Evolutionary conservation across 2,113 vertebrate genomes (phyloP), one percentile per base, ranked within the genome.

Genomic region (Panthera tigris): DNA sequence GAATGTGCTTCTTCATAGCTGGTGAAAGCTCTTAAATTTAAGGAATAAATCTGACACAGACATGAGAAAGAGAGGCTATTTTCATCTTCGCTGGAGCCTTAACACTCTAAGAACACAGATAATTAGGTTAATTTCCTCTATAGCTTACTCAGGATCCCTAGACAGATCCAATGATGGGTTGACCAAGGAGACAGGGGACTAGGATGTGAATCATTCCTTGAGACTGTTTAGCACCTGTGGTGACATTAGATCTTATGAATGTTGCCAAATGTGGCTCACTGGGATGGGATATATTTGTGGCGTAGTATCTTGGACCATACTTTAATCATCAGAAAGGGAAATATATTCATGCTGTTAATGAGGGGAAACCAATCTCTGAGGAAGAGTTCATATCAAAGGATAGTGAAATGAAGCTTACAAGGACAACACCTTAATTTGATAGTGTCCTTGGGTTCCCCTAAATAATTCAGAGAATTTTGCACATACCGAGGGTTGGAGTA

Each of bases 51-150:
- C 33, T 97, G 57, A 98, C 68, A n/a, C 3, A 27, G 55, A 92
- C 78, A 29, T n/a, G 76, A 90, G 50, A 65, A 88, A 95, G 94
- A 73, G 66, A 85, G 86, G 52, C 19, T 73, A 4, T 96, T 95
- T 90, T 81, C 45, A 84, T 94, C 63, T 95, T 73, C 89, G 36
- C n/a, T 91, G 66, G 79, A 82, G 36, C n/a, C 50, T 52, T 55
- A 50, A 79, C 39, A 76, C 78, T 90, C 66, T 41, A 85, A 80
- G 66, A 68, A 65, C 95, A 3, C 1, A 1, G 94, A 94, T 94
- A 88, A 84, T 83, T 83, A 84, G 94, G 95, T 94, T 96, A 81
- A 97, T 98, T 96, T 93, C 65, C 0, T 93, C 23, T 69, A 33
- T 48, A 66, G 57, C 55, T 69, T 66, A 80, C 68, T 95, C 50